These are phyloP conservation scores for Campoletis sonorensis DNA, from an alignment of 1,140 invertebrate species.

Conservation along the genomic window DNA sequence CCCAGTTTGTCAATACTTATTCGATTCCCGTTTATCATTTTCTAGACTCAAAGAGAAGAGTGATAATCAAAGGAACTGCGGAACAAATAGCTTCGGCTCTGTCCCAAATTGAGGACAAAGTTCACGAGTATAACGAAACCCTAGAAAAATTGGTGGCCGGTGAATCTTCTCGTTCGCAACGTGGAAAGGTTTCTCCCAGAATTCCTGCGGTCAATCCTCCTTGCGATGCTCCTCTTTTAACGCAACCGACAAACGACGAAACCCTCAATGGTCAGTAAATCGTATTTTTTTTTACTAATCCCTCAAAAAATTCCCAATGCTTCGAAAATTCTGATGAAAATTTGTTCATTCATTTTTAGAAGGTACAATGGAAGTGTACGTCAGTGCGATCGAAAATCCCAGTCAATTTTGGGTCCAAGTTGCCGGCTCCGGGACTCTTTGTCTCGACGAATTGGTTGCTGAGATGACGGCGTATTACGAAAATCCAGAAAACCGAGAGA, in stretches of 20 bases:
- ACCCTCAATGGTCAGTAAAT: neutral
- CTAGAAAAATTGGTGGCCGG: slow-evolving; percentile 73
- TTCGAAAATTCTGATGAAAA: neutral
- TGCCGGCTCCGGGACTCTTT: slow-evolving; percentile 81
- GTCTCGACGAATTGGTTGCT: slow-evolving; percentile 84
- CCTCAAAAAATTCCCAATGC: neutral
- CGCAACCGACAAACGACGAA: slow-evolving; percentile 11
- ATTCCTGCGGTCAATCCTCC: slow-evolving; percentile 30
- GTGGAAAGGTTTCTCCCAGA: slow-evolving; percentile 63
- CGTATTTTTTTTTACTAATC: neutral
- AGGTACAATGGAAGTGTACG: slow-evolving; percentile 86
- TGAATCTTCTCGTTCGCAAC: slow-evolving; percentile 73
- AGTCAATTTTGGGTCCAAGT: slow-evolving; percentile 91
- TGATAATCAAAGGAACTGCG: slow-evolving; percentile 79
- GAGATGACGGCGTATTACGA: slow-evolving; percentile 89
- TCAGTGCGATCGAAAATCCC: slow-evolving; percentile 88
- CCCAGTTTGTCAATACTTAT: neutral
- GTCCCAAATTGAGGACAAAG: slow-evolving; percentile 79
- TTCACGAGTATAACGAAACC: slow-evolving; percentile 77
- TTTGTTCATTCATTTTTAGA: slow-evolving; percentile 59
- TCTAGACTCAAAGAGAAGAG: slow-evolving; percentile 71
- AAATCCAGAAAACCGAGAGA: slow-evolving; percentile 79
- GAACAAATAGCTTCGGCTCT: slow-evolving; percentile 80
- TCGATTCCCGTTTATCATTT: slow-evolving; percentile 23
- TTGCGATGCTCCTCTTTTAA: neutral